phyloP scores from a whole-genome alignment of 2,888 invertebrate genomes.

The Drosophila borborema region DNA sequence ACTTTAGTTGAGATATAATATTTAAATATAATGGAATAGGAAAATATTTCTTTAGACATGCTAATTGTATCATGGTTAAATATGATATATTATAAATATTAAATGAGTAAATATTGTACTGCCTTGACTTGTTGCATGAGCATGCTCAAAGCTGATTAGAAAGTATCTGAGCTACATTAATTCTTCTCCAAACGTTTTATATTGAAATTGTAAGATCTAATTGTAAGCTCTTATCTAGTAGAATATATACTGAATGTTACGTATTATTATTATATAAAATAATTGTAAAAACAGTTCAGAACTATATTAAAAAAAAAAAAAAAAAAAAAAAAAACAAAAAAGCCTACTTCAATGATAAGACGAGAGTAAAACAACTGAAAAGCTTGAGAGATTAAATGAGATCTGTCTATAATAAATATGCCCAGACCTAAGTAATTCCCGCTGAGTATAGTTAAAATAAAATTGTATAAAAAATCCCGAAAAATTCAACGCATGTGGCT shows the following conservation, averaged over 20 bases:
- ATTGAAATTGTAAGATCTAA: neutral
- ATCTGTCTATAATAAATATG: neutral
- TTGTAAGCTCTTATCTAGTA: neutral
- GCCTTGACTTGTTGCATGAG: neutral
- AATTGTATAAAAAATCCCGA: neutral
- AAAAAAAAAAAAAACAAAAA: neutral
- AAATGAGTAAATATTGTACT: neutral
- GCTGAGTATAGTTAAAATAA: neutral
- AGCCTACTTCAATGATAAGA: neutral
- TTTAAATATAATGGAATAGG: too few species aligned
- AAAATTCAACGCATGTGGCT: conserved; percentile 3
- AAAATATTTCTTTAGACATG: too few species aligned
- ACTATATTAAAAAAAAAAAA: neutral
- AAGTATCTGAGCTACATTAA: neutral
- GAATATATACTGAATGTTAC: neutral
- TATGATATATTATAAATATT: too few species aligned
- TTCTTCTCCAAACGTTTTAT: too few species aligned
- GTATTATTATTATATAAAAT: neutral
- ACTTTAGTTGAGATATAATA: too few species aligned
- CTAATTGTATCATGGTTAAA: too few species aligned
- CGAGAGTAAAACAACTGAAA: neutral
- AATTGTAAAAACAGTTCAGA: neutral
- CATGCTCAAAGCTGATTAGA: neutral
- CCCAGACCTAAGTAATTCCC: neutral
- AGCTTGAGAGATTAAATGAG: neutral